phyloP scores from a whole-genome alignment of 2,113 vertebrate species.

The Myotis yumanensis region DNA sequence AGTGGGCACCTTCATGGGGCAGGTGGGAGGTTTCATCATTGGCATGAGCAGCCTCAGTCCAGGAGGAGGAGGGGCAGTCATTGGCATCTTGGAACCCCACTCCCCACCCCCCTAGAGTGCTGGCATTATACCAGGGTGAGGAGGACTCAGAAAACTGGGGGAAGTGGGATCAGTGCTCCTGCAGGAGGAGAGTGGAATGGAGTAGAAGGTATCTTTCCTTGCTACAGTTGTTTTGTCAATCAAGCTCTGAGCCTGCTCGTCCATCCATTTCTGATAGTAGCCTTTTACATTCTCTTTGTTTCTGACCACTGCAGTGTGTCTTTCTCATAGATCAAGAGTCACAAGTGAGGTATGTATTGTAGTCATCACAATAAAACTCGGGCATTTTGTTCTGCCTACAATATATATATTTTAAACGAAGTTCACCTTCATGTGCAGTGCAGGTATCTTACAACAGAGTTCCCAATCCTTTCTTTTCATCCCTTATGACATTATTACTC shows the following conservation, averaged over 20 bases:
- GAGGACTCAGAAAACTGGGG: neutral
- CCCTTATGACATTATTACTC: neutral
- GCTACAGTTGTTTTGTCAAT: neutral
- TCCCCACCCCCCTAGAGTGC: neutral
- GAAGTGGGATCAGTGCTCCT: neutral
- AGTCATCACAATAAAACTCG: too few species aligned
- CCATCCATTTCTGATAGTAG: neutral
- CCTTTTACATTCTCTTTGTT: neutral
- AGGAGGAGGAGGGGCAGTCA: neutral
- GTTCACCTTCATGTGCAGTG: neutral
- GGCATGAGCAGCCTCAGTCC: conserved; percentile 97
- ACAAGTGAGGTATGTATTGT: too few species aligned
- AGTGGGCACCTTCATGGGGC: conserved; percentile 96
- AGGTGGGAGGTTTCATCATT: conserved; percentile 95
- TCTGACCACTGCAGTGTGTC: too few species aligned
- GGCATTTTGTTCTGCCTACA: too few species aligned
- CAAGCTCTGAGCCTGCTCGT: neutral
- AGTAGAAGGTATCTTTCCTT: neutral
- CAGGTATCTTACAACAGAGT: neutral
- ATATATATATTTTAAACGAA: neutral
- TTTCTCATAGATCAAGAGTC: too few species aligned
- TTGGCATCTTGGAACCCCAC: neutral
- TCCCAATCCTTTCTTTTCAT: neutral
- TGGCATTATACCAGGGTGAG: neutral
- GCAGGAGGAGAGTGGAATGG: too few species aligned